phyloP scores from a whole-genome alignment of 2,888 invertebrate genomes.

The Leucania comma region DNA sequence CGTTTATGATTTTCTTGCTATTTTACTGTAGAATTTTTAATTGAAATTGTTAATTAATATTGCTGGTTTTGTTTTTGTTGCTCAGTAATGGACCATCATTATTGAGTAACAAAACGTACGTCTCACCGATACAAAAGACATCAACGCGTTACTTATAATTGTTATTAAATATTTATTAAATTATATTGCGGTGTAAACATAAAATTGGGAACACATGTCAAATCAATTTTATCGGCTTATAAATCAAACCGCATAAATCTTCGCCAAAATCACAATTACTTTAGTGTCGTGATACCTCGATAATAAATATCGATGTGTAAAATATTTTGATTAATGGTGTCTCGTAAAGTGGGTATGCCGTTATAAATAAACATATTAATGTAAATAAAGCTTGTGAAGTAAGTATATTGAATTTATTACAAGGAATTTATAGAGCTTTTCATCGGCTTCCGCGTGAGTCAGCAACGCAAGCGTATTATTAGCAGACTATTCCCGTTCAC shows the following conservation, averaged over 20 bases:
- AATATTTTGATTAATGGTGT: constrained; percentile 61
- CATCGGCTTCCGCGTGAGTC: constrained; percentile 83
- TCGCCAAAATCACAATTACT: constrained; percentile 56
- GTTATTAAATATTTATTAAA: constrained; percentile 16
- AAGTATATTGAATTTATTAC: constrained; percentile 78
- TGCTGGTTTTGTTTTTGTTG: neutral
- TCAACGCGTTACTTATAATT: constrained; percentile 77
- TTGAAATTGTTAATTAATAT: neutral
- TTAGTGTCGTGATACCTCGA: constrained; percentile 48
- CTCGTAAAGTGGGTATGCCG: constrained; percentile 50
- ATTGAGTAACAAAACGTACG: neutral
- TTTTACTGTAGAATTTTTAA: neutral
- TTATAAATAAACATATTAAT: constrained; percentile 63
- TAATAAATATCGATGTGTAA: constrained; percentile 56
- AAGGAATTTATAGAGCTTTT: constrained; percentile 82
- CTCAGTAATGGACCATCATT: neutral
- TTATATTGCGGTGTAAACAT: constrained; percentile 26
- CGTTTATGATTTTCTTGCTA: constrained; percentile 21
- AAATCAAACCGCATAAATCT: constrained; percentile 55
- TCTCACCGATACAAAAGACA: constrained; percentile 80
- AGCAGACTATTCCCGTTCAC: constrained; percentile 79
- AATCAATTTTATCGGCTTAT: constrained; percentile 53
- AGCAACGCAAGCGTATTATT: constrained; percentile 79
- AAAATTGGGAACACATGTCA: constrained; percentile 44
- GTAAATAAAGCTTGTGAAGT: constrained; percentile 44